Conservation (phyloP, 2,113 vertebrate species). For the Muscicapa adusta region DNA sequence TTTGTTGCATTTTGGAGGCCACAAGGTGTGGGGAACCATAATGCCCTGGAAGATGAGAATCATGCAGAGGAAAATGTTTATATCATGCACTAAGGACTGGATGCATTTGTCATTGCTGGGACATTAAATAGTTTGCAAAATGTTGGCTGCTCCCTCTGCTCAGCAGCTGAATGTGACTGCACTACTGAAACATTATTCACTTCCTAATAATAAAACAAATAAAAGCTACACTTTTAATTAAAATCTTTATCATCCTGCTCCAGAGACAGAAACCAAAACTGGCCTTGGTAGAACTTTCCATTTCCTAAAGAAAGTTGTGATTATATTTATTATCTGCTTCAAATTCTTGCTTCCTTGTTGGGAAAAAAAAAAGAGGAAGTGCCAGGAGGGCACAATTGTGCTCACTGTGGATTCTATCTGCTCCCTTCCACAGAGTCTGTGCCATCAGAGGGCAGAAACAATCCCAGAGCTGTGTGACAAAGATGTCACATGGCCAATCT, state of each 20-base stretch:
- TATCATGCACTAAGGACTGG: conserved; percentile 12
- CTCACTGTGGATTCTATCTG: neutral
- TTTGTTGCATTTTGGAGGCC: conserved; percentile 13
- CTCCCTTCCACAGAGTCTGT: neutral
- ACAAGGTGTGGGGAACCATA: neutral
- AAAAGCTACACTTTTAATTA: neutral
- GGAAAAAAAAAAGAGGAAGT: neutral
- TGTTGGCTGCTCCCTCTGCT: conserved; percentile 8
- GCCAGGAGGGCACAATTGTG: neutral
- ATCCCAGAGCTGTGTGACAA: neutral
- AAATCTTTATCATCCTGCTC: neutral
- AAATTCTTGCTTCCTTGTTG: neutral
- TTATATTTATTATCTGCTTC: neutral
- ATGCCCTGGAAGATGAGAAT: conserved; percentile 25
- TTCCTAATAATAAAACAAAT: conserved; percentile 20
- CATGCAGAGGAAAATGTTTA: conserved; percentile 47
- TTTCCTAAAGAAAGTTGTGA: neutral
- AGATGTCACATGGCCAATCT: neutral
- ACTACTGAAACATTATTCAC: neutral
- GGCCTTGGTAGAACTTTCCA: neutral
- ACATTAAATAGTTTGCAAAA: neutral
- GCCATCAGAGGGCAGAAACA: neutral
- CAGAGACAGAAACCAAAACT: neutral
- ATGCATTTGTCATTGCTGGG: neutral
- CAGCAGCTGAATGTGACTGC: neutral